phyloP scores from a whole-genome alignment of 2,888 invertebrate genomes.

The Xestia ashworthii region DNA sequence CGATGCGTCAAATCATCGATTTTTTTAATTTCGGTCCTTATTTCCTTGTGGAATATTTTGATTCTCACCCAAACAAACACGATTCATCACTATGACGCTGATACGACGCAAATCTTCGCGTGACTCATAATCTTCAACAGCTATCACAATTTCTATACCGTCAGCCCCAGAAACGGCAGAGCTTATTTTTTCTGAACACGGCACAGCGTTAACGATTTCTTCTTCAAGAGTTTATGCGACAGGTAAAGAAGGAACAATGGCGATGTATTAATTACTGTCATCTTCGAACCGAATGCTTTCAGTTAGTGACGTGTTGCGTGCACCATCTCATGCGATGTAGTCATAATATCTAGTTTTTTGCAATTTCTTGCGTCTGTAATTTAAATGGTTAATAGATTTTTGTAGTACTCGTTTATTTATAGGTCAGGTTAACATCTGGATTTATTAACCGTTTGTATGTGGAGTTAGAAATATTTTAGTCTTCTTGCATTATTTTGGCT shows the following conservation, averaged over 20 bases:
- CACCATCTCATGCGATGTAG: slow-evolving; percentile 37
- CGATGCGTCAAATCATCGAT: neutral
- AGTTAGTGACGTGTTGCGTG: slow-evolving; percentile 56
- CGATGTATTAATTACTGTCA: slow-evolving; percentile 57
- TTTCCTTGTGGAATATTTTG: slow-evolving; percentile 9
- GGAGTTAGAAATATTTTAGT: neutral
- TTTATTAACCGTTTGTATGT: neutral
- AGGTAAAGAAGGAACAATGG: slow-evolving; percentile 60
- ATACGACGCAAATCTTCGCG: slow-evolving; percentile 14
- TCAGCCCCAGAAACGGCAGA: slow-evolving; percentile 16
- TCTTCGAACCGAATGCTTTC: slow-evolving; percentile 45
- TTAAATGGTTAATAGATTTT: slow-evolving; percentile 26
- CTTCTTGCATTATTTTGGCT: neutral
- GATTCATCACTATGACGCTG: slow-evolving; percentile 14
- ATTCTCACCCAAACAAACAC: neutral
- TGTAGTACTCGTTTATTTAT: slow-evolving; percentile 2
- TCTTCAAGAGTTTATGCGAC: slow-evolving; percentile 55
- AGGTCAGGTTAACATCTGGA: neutral
- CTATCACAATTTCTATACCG: slow-evolving; percentile 30
- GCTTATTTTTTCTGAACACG: slow-evolving; percentile 17
- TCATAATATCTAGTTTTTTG: slow-evolving; percentile 53
- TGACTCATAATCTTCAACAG: slow-evolving; percentile 27
- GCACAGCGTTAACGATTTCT: slow-evolving; percentile 33
- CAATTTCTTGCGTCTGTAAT: slow-evolving; percentile 33
- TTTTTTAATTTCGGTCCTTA: neutral